Conservation (phyloP, 2,797 vertebrate genomes). For the Spea hammondii region DNA sequence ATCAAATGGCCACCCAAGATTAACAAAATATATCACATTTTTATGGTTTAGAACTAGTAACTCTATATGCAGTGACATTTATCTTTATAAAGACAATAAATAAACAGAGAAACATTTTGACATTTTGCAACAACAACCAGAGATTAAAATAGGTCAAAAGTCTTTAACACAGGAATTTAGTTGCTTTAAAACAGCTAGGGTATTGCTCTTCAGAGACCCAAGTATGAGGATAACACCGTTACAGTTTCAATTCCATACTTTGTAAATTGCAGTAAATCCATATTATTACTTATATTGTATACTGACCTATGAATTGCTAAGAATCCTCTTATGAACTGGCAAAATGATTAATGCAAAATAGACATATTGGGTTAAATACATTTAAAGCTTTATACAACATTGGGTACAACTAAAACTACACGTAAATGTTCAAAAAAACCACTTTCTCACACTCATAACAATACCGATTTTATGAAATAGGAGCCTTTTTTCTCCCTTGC, state of each 20-base stretch:
- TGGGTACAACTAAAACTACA: not conserved
- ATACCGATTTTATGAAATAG: slow-evolving; percentile 41
- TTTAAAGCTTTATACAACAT: no score
- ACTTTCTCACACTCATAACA: slow-evolving; percentile 44
- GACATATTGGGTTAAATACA: no score
- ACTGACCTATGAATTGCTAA: no score
- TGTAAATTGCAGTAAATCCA: no score
- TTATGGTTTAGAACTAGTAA: no score
- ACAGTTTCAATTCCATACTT: no score
- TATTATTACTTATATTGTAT: no score
- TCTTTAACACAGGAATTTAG: not conserved
- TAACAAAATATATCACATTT: no score
- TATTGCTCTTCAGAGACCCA: no score
- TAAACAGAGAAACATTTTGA: not conserved
- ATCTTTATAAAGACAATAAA: not conserved
- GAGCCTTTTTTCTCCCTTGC: slow-evolving; percentile 16
- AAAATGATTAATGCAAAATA: not conserved
- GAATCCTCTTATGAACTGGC: not conserved
- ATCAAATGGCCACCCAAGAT: no score
- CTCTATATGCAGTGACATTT: no score
- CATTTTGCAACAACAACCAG: not conserved
- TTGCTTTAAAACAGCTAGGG: not conserved
- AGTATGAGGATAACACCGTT: no score
- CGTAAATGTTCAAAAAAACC: slow-evolving; percentile 6
- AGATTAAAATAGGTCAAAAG: not conserved